Percentiles rank a stretch among this genome's conserved stretches.
phyloP scores from a whole-genome alignment of 2,797 vertebrate species.

The Sebastiscus albofasciatus region DNA sequence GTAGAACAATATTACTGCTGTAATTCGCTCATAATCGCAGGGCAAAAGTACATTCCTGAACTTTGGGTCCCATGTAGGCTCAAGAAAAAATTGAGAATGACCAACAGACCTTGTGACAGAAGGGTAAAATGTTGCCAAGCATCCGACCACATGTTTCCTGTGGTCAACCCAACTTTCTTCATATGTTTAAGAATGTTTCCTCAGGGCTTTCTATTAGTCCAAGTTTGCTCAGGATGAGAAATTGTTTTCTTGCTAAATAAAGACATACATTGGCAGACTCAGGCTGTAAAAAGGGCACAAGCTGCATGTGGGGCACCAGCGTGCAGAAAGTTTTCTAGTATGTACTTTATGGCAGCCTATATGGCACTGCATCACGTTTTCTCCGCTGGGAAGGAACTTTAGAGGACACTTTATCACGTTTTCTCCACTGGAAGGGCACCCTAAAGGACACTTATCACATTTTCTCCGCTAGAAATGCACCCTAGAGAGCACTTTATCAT shows the following conservation, averaged over 20 bases:
- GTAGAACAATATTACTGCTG: background rate
- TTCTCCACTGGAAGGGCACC: too few species aligned
- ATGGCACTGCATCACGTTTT: too few species aligned
- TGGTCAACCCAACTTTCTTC: slow-evolving; percentile 29
- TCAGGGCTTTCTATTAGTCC: background rate
- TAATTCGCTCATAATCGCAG: background rate
- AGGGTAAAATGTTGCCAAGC: slow-evolving; percentile 12
- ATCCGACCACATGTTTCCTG: slow-evolving; percentile 32
- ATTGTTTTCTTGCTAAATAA: background rate
- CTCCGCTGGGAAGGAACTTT: too few species aligned
- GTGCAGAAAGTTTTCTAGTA: background rate
- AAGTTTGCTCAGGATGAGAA: slow-evolving; percentile 8
- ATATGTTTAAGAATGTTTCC: slow-evolving; percentile 18
- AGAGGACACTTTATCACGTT: too few species aligned
- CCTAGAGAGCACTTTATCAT: too few species aligned
- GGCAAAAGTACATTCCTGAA: slow-evolving; percentile 6
- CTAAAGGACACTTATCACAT: too few species aligned
- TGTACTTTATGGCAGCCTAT: too few species aligned
- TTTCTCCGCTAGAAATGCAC: too few species aligned
- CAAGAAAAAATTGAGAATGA: slow-evolving; percentile 3
- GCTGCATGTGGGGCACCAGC: too few species aligned
- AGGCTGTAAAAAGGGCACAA: too few species aligned
- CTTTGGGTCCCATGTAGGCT: background rate
- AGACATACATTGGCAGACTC: background rate
- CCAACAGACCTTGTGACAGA: slow-evolving; percentile 16